Conservation (phyloP, 1,140 invertebrate species). For the Tetraneura akinire region DNA sequence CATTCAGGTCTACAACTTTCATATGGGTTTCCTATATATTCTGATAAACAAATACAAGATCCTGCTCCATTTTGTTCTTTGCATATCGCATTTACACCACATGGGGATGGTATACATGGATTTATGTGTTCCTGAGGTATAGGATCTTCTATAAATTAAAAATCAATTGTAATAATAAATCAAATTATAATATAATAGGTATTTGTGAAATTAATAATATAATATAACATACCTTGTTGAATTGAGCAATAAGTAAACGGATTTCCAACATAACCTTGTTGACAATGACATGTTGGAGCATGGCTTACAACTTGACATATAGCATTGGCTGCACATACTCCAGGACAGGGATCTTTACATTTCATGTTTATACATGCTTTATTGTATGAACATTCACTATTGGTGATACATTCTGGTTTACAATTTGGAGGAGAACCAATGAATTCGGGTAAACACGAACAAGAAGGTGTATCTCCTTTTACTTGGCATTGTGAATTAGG, state of each 20-base stretch:
- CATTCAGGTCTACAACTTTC: conserved; percentile 70
- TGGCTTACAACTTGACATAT: conserved; percentile 73
- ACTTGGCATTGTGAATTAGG: conserved; percentile 66
- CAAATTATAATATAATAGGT: too few relatives aligned
- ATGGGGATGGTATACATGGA: conserved; percentile 75
- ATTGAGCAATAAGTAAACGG: conserved; percentile 67
- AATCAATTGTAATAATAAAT: neutral
- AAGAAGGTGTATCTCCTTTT: conserved; percentile 66
- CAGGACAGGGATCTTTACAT: conserved; percentile 70
- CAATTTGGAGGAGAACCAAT: conserved; percentile 68
- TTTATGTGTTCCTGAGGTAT: conserved; percentile 57
- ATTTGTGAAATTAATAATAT: neutral
- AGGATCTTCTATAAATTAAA: conserved; percentile 55
- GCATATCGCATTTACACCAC: conserved; percentile 76
- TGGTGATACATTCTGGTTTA: conserved; percentile 68
- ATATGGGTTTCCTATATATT: conserved; percentile 64
- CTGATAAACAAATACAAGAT: conserved; percentile 63
- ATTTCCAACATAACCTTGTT: conserved; percentile 67
- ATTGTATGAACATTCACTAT: conserved; percentile 68
- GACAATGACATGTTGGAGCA: conserved; percentile 71
- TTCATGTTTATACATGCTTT: conserved; percentile 71
- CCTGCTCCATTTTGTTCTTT: conserved; percentile 75
- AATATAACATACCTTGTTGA: conserved; percentile 63
- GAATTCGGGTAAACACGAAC: conserved; percentile 67
- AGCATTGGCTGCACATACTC: conserved; percentile 71